Base-by-base conservation (phyloP, 2,113 vertebrate genomes). In the Tragelaphus scriptus region DNA sequence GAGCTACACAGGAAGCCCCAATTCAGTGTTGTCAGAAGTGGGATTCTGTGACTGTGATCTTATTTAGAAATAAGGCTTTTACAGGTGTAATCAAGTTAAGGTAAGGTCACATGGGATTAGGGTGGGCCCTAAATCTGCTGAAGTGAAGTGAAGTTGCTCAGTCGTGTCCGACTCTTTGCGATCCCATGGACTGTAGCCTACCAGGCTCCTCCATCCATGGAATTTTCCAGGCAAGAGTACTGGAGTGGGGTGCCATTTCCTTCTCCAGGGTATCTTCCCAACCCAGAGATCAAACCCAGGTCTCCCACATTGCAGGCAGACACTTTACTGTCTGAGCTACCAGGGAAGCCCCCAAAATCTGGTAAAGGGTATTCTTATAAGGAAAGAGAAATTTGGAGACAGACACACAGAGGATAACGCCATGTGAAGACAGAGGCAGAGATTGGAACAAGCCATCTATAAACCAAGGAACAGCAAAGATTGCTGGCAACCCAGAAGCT, bases 1-100 rank as follows among this genome's bases (percentile, higher is more conserved):
- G 1, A 36, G 32, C 32, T 68, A 68, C 32, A 68, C 65, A 36
- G 65, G 65, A 21, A 68, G 16, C 16, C 17, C 65, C 65, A 68
- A n/a, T 68, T 68, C 65, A 19, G 65, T 19, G 32, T 68, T 68
- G 32, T n/a, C 32, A 36, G 32, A 68, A n/a, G 32, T 68, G 65
- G 65, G 32, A 68, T n/a, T 68, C 65, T 68, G 65, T 68, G 65
- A 36, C 65, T 68, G 65, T 68, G 68, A 40, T 5, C n/a, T 75
- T 23, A 75, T 75, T 75, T 40, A 36, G 53, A 91, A 96, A 89
- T 88, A 88, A n/a, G 40, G 15, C 81, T 59, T 91, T 91, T 77
- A 55, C 1, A 56, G 11, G 47, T 71, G 5, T 71, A 26, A 80
- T 71, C 55, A 51, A 88, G 51, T 59, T 79, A 79, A 63, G 49